Evolutionary conservation across 2,888 invertebrate species (phyloP), one percentile per base, ranked within the genome.

Genomic region (Cephus nigrinus): DNA sequence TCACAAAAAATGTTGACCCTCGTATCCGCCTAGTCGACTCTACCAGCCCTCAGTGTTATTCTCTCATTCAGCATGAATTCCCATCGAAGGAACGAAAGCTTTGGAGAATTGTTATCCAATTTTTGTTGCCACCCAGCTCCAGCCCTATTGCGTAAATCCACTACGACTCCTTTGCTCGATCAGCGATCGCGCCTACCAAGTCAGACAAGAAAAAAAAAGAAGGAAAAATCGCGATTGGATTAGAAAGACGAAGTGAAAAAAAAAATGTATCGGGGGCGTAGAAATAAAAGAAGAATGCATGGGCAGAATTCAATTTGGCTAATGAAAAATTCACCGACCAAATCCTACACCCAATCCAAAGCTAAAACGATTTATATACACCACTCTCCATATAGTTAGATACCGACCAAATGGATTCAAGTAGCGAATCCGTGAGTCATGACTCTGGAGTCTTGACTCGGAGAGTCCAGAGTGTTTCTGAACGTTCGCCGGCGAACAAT

Each of bases 401-500:
- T 9, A 9, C 23, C 23, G 23, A 55, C 71, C 33, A 32, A 71
- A 71, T 71, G 71, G 71, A 71, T 31, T 12, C 30, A 55, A 55
- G 55, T 9, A 23, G 55, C 1, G 9, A 55, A 9, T 23, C 55
- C 55, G 55, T 55, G 23, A 55, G 23, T 55, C 55, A 55, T 23
- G 23, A 55, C 55, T 23, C 55, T 2, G 0, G 23, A 55, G 55
- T 23, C 55, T 55, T 23, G 55, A 55, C 2, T 55, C 23, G 23
- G 23, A 2, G 55, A 55, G 23, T 55, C 71, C 71, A 15, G 71
- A 33, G 32, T 76, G 73, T 82, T 82, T 75, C 74, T 30, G 68
- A 76, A 82, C 78, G 76, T 77, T 75, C 30, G 30, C 73, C 40
- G 77, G 75, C 77, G 76, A 30, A 76, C 55, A 76, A 78, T 82